Conservation (phyloP, 2,888 invertebrate species). For the Mythimna pallens region DNA sequence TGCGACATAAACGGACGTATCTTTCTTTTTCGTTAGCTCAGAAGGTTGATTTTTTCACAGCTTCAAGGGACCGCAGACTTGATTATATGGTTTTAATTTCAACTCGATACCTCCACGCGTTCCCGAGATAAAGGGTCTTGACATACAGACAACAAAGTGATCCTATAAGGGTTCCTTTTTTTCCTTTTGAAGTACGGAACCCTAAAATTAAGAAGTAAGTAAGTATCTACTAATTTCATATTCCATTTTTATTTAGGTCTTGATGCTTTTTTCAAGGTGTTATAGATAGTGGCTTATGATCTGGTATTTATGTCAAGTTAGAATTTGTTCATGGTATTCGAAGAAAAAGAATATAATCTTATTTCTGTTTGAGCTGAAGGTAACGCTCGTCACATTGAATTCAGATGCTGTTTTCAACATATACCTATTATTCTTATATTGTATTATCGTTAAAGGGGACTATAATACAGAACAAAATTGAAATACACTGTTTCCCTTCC, state of each 20-base stretch:
- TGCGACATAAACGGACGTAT: too few species aligned
- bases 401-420: not conserved
- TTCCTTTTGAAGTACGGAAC: too few species aligned
- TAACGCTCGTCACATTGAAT: slow-evolving; percentile 4
- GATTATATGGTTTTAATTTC: too few species aligned
- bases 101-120: too few species aligned
- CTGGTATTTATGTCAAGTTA: slow-evolving; percentile 16
- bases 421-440: not conserved
- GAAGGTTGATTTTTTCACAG: too few species aligned
- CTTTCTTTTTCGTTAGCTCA: too few species aligned
- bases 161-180: too few species aligned
- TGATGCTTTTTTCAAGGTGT: not conserved
- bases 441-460: not conserved
- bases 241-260: slow-evolving; percentile 13
- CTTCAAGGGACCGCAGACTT: too few species aligned
- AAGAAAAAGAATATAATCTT: not conserved
- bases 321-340: slow-evolving; percentile 12
- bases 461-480: slow-evolving; percentile 9
- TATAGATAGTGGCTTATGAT: slow-evolving; percentile 19
- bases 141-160: too few species aligned
- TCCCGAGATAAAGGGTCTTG: too few species aligned
- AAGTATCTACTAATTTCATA: not conserved
- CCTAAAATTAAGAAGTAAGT: too few species aligned
- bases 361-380: not conserved
- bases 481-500: slow-evolving; percentile 25